These are phyloP conservation scores for Pseudococcus longispinus DNA, from an alignment of 2,888 invertebrate species.

Conservation along the genomic window DNA sequence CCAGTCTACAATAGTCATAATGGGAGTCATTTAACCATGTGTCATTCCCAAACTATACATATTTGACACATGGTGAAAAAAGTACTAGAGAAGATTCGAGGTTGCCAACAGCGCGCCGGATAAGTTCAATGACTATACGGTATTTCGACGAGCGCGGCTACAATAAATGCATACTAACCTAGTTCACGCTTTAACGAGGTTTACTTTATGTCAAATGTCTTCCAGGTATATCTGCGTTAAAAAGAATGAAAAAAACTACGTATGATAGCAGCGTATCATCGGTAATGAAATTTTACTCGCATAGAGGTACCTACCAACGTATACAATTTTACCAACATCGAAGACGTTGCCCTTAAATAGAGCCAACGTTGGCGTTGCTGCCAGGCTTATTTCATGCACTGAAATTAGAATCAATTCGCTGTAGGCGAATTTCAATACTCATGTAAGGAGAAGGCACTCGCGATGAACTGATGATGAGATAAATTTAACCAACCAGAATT, in stretches of 20 bases:
- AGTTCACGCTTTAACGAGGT: constrained; percentile 50
- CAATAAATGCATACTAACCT: constrained; percentile 53
- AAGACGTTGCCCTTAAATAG: too few relatives aligned
- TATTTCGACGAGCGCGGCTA: constrained; percentile 16
- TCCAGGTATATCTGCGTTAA: constrained; percentile 26
- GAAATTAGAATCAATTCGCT: too few relatives aligned
- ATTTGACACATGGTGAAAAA: neutral
- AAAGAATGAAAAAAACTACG: neutral
- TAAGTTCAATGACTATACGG: constrained; percentile 47
- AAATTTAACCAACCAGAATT: too few relatives aligned
- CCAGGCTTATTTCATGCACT: too few relatives aligned
- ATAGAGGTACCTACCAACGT: neutral
- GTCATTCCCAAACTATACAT: neutral
- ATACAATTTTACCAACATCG: too few relatives aligned
- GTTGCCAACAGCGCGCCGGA: constrained; percentile 25
- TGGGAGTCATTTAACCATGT: neutral
- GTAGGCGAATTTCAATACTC: too few relatives aligned
- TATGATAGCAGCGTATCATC: neutral
- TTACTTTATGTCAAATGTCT: constrained; percentile 44
- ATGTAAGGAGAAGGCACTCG: too few relatives aligned
- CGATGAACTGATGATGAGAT: too few relatives aligned
- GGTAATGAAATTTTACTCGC: constrained; percentile 18
- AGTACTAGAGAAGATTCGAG: constrained; percentile 9
- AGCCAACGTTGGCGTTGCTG: too few relatives aligned
- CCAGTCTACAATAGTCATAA: neutral